These are phyloP conservation scores for Gadopsis marmoratus DNA, from an alignment of 2,797 vertebrate genomes.

Conservation along the genomic window DNA sequence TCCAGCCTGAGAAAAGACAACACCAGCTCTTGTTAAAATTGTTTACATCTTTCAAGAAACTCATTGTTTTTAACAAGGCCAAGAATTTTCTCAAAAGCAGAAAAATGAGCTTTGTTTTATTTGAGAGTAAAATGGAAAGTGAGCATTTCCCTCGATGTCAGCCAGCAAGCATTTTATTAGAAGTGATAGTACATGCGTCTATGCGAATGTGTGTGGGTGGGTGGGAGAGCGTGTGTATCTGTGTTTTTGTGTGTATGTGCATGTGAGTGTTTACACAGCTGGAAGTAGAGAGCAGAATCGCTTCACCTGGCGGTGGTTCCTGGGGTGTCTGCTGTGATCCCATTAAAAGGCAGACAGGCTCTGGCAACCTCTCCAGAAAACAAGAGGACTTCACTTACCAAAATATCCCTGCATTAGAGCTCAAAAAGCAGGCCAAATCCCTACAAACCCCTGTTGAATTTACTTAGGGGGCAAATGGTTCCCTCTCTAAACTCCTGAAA, in stretches of 20 bases:
- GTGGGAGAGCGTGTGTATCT: neutral
- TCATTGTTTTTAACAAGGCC: conserved; percentile 68
- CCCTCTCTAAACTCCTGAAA: conserved; percentile 76
- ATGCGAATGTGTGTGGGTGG: conserved; percentile 7
- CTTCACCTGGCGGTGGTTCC: conserved; percentile 81
- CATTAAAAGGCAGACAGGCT: conserved; percentile 79
- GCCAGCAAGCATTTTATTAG: conserved; percentile 60
- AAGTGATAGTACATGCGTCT: conserved; percentile 61
- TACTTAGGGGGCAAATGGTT: conserved; percentile 70
- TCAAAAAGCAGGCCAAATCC: conserved; percentile 75
- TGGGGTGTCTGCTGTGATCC: conserved; percentile 76
- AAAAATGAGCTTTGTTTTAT: conserved; percentile 64
- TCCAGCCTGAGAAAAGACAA: conserved; percentile 69
- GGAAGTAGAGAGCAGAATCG: conserved; percentile 73
- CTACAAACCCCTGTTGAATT: conserved; percentile 75
- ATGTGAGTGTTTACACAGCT: conserved; percentile 76
- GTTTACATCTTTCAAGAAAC: conserved; percentile 71
- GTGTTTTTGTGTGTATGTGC: conserved; percentile 6
- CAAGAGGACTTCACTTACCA: conserved; percentile 75
- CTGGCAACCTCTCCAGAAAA: conserved; percentile 78
- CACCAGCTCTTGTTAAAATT: conserved; percentile 69
- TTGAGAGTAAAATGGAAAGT: conserved; percentile 54
- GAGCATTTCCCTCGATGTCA: conserved; percentile 56
- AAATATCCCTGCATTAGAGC: conserved; percentile 75
- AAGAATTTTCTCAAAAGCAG: conserved; percentile 60